These are phyloP conservation scores for Agrotis exclamationis DNA, from an alignment of 2,888 invertebrate species.

Conservation along the genomic window DNA sequence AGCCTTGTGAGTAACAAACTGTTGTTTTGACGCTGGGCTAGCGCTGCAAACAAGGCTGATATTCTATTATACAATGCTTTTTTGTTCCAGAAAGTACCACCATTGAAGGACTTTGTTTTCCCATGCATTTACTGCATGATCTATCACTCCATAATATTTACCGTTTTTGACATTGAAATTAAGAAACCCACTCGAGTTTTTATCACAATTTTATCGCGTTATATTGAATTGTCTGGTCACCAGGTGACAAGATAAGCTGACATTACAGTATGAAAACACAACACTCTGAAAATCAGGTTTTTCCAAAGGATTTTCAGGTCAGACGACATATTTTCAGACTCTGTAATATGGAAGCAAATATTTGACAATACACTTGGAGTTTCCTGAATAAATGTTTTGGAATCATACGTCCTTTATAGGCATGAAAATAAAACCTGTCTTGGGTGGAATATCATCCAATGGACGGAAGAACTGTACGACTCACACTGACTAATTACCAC, in stretches of 20 bases:
- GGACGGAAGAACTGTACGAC: no score
- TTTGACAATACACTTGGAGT: background rate
- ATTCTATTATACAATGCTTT: no score
- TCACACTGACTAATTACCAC: no score
- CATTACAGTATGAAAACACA: background rate
- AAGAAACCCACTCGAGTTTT: slow-evolving; percentile 21
- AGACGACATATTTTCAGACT: background rate
- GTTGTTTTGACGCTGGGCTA: no score
- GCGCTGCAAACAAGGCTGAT: no score
- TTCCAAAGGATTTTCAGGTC: background rate
- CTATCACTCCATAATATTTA: slow-evolving; percentile 26
- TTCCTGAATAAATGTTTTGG: background rate
- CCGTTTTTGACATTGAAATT: slow-evolving; percentile 22
- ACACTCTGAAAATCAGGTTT: slow-evolving; percentile 8
- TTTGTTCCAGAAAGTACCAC: no score
- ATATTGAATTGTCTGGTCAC: slow-evolving; percentile 7
- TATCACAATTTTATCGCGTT: slow-evolving; percentile 22
- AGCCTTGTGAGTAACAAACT: no score
- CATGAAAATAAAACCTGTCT: no score
- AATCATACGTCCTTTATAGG: background rate
- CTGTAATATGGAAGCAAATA: background rate
- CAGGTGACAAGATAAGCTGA: slow-evolving; percentile 32
- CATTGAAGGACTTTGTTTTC: background rate
- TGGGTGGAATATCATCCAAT: no score
- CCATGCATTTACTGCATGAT: slow-evolving; percentile 7